Percentiles rank a stretch among this genome's conserved stretches.
phyloP scores from a whole-genome alignment of 2,113 vertebrate species.

The Oreotrochilus melanogaster region DNA sequence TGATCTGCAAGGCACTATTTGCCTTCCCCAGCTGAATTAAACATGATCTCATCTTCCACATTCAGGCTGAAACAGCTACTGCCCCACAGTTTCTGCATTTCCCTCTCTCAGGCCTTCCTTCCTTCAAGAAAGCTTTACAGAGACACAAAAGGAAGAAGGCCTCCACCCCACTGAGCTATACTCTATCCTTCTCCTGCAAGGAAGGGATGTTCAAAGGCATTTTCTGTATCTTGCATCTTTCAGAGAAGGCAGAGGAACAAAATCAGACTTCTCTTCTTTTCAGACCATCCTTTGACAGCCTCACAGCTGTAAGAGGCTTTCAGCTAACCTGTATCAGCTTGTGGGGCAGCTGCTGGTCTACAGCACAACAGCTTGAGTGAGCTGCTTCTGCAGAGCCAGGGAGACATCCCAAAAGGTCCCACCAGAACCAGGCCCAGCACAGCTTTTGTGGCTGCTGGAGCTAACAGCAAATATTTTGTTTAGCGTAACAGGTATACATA shows the following conservation, averaged over 20 bases:
- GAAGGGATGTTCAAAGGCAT: too few relatives aligned
- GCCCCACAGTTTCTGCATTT: neutral
- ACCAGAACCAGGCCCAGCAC: neutral
- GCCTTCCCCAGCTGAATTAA: neutral
- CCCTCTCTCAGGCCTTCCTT: neutral
- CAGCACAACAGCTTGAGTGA: fast-evolving
- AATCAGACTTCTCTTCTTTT: neutral
- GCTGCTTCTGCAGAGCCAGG: neutral
- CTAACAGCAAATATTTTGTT: neutral
- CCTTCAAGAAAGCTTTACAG: neutral
- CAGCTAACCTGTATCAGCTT: neutral
- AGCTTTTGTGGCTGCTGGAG: neutral
- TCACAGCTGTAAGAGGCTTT: neutral
- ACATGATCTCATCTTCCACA: fast-evolving
- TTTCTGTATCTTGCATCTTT: neutral
- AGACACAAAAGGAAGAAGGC: neutral
- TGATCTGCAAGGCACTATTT: neutral
- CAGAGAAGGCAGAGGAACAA: neutral
- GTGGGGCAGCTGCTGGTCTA: neutral
- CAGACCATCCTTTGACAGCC: neutral
- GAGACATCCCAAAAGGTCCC: fast-evolving
- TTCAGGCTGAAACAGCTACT: neutral
- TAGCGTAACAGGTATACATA: neutral
- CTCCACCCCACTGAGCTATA: fast-evolving
- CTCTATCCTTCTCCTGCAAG: fast-evolving